phyloP scores from a whole-genome alignment of 2,888 invertebrate genomes.

The Endotricha flammealis region DNA sequence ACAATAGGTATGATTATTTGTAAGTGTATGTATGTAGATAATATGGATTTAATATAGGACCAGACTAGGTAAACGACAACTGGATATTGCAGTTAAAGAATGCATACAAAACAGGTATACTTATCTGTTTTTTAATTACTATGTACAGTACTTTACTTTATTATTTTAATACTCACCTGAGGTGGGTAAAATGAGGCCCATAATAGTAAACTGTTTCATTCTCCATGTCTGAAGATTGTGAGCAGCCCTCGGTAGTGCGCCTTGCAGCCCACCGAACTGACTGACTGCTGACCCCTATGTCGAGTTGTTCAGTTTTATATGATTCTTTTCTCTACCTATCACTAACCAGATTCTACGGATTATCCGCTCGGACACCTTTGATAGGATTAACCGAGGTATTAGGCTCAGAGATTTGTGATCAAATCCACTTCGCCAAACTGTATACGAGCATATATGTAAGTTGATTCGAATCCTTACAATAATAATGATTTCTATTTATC shows the following conservation, averaged over 20 bases:
- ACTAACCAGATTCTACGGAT: constrained; percentile 63
- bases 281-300: constrained; percentile 55
- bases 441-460: constrained; percentile 12
- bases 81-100: too few relatives aligned
- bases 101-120: too few relatives aligned
- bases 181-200: constrained; percentile 61
- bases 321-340: constrained; percentile 21
- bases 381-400: constrained; percentile 66
- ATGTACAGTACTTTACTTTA: too few relatives aligned
- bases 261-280: constrained; percentile 56
- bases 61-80: too few relatives aligned
- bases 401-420: constrained; percentile 52
- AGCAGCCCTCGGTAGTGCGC: constrained; percentile 73
- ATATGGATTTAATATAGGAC: too few relatives aligned
- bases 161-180: constrained; percentile 54
- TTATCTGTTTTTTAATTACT: too few relatives aligned
- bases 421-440: constrained; percentile 28
- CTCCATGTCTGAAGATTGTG: constrained; percentile 49
- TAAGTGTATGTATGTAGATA: too few relatives aligned
- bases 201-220: constrained; percentile 55
- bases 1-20: too few relatives aligned
- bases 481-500: background rate
- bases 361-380: constrained; percentile 55
- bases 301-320: constrained; percentile 50
- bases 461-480: constrained; percentile 35